Conservation (phyloP, 2,888 invertebrate genomes). For the Myopa tessellatipennis region DNA sequence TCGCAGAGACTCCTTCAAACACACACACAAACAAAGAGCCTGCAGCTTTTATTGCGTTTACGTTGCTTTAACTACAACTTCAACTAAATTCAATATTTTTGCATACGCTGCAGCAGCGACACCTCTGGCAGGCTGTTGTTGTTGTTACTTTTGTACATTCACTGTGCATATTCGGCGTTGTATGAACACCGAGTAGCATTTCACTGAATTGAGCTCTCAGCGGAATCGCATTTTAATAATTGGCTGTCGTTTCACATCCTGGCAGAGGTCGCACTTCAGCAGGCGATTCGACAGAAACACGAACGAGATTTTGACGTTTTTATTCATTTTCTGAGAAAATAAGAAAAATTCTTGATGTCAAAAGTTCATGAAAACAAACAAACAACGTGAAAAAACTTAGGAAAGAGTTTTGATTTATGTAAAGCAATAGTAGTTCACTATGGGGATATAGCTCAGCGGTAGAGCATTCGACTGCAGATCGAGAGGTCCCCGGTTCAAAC, state of each 20-base stretch:
- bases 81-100: conserved; percentile 28
- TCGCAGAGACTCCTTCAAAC: not conserved
- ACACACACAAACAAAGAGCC: not conserved
- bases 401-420: no score
- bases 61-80: conserved; percentile 9
- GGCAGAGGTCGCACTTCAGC: not conserved
- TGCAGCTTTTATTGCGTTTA: conserved; percentile 10
- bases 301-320: no score
- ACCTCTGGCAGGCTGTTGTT: conserved; percentile 1
- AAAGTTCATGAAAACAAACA: no score
- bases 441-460: conserved; percentile 63
- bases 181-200: not conserved
- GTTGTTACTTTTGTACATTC: not conserved
- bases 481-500: conserved; percentile 63
- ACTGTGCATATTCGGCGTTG: not conserved
- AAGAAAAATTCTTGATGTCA: no score
- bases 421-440: no score
- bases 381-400: no score
- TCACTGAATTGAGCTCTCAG: not conserved
- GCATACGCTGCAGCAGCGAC: not conserved
- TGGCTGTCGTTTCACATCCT: conserved; percentile 13
- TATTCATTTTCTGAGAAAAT: no score
- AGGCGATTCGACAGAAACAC: no score
- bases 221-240: conserved; percentile 15
- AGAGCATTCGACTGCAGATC: conserved; percentile 64